Evolutionary conservation across 1,140 invertebrate species (phyloP).

Genomic region (Aphelenchoides besseyi): DNA sequence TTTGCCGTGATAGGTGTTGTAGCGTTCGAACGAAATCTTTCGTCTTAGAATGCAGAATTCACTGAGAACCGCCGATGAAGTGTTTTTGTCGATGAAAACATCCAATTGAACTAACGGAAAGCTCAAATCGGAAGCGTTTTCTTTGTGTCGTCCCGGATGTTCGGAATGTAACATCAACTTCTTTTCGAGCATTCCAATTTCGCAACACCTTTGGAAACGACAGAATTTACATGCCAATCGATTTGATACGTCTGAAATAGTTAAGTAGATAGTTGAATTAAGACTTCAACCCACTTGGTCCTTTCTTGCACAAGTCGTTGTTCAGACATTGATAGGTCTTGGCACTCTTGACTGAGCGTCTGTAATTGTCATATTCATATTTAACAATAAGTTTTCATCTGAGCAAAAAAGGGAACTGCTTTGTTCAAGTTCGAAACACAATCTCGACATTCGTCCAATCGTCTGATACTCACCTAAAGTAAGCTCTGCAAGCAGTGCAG

Average conservation of each 20-base stretch:
- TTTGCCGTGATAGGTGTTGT: constrained; percentile 11
- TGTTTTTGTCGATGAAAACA: constrained; percentile 2
- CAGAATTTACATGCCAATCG: constrained; percentile 8
- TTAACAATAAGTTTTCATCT: neutral
- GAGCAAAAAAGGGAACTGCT: neutral
- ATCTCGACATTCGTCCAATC: no score
- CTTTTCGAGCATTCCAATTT: constrained; percentile 6
- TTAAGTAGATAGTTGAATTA: no score
- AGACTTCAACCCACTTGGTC: no score
- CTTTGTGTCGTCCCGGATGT: neutral
- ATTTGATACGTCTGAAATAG: no score
- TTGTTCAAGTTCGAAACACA: no score
- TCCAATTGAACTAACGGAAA: constrained; percentile 7
- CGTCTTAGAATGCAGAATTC: neutral
- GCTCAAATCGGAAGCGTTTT: neutral
- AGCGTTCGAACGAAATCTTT: neutral
- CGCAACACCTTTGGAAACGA: neutral
- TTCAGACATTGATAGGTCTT: constrained; percentile 13
- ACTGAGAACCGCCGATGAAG: neutral
- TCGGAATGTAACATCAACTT: neutral
- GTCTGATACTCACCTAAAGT: neutral
- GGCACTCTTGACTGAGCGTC: neutral
- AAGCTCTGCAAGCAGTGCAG: constrained; percentile 6
- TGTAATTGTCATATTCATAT: no score
- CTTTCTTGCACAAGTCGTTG: neutral